Evolutionary conservation across 2,113 vertebrate genomes (phyloP), one percentile per base, ranked within the genome.

Genomic region (Acrocephalus arundinaceus): DNA sequence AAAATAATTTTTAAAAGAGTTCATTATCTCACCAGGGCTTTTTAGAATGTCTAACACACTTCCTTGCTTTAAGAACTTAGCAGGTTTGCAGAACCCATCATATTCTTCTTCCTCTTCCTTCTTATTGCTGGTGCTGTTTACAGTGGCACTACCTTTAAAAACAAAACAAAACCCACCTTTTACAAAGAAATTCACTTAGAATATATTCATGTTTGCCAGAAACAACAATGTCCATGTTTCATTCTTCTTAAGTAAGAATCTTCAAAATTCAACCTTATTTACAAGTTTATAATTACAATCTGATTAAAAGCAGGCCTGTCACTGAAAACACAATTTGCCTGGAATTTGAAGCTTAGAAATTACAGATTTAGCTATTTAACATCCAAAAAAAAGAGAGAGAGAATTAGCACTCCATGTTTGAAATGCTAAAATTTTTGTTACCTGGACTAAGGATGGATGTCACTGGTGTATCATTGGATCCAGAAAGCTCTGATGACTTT

Each of bases 1-100:
- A 87, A 1, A 41, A 11, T 54, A 14, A 35, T 82, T 80, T 81
- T 39, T n/a, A 20, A 61, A 46, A 13, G 25, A 87, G 28, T 37
- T 83, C 17, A 59, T 76, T 57, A 62, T 96, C 98, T 98, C 75
- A 99, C 99, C 99, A 66, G 99, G 98, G 41, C 94, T 97, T 96
- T 98, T 99, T 48, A 99, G 98, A 96, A 99, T 93, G 97, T 99
- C 99, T 85, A 99, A 96, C 79, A 99, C 99, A 85, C 99, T 99
- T 97, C 99, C 99, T 96, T 99, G 98, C 96, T 99, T 99, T 79
- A 99, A 95, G 46, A 95, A 49, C 96, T 99, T 99, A 2, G 98
- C 99, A 94, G 98, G 98, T 98, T 98, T 99, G 80, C 98, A 98
- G 76, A 97, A 97, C 35, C 98, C 98, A 71, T 98, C 98, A 52